Evolutionary conservation across 2,797 vertebrate species (phyloP).

Genomic region (Acridotheres tristis): DNA sequence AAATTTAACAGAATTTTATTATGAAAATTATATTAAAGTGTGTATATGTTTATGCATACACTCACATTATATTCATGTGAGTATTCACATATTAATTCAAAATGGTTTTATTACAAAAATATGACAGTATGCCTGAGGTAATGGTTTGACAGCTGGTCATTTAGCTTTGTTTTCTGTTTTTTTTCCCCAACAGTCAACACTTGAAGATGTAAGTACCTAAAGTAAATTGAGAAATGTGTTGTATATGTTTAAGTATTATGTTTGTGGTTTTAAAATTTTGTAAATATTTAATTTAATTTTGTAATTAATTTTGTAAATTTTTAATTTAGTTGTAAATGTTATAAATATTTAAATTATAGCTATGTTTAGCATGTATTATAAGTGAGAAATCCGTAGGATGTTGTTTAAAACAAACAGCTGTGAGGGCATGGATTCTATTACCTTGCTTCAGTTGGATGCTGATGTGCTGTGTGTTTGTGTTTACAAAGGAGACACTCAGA

Average conservation of each 20-base stretch:
- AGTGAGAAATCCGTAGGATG: neutral
- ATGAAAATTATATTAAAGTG: neutral
- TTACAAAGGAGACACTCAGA: neutral
- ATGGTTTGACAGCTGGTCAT: constrained; percentile 2
- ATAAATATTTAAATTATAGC: neutral
- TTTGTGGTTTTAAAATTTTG: neutral
- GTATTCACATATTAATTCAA: neutral
- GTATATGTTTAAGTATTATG: neutral
- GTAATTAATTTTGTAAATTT: neutral
- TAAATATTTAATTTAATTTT: neutral
- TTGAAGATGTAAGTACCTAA: constrained; percentile 57
- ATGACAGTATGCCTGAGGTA: neutral
- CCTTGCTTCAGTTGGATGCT: neutral
- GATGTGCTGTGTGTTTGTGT: neutral
- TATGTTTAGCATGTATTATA: neutral
- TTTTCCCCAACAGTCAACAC: constrained; percentile 23
- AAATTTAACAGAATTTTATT: neutral
- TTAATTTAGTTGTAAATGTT: neutral
- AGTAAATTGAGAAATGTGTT: neutral
- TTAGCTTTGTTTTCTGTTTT: neutral
- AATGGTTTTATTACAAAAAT: neutral
- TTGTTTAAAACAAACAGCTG: neutral
- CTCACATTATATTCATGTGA: neutral
- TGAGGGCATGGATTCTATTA: neutral
- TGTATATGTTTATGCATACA: too few relatives aligned